Percentiles rank a stretch among this genome's conserved stretches.
Evolutionary conservation across 2,113 vertebrate genomes (phyloP).

Genomic region (Crypturellus undulatus): DNA sequence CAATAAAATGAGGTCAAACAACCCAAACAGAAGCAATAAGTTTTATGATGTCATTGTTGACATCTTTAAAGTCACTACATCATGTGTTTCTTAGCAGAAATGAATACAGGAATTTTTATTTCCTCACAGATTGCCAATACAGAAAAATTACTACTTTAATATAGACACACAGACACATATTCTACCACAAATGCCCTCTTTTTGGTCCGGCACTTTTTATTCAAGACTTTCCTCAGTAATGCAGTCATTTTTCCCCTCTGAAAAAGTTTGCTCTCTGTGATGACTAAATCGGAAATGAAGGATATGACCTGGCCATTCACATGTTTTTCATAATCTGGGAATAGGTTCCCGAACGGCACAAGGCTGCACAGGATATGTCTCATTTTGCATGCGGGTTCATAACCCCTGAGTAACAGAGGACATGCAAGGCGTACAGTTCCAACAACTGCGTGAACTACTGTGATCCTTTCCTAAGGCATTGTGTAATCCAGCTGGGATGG

Average conservation of each 20-base stretch:
- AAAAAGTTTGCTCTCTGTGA: not conserved
- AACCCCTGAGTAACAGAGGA: constrained; percentile 43
- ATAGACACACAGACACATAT: not conserved
- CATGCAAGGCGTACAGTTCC: not conserved
- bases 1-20: not conserved
- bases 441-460: constrained; percentile 41
- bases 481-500: constrained; percentile 51
- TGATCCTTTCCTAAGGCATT: constrained; percentile 51
- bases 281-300: constrained; percentile 18
- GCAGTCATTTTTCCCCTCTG: not conserved
- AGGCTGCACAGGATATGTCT: constrained; percentile 58
- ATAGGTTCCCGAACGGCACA: not conserved
- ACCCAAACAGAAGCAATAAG: not conserved
- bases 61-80: not conserved
- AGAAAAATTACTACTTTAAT: not conserved
- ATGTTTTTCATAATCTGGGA: constrained; percentile 55
- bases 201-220: not conserved
- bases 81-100: not conserved
- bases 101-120: not conserved
- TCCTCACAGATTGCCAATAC: not conserved
- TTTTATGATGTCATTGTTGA: not conserved
- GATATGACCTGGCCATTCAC: not conserved
- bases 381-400: constrained; percentile 40
- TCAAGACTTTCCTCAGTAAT: not conserved
- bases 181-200: not conserved